Base-by-base conservation (phyloP, 2,797 vertebrate species). In the Thalassophryne amazonica region DNA sequence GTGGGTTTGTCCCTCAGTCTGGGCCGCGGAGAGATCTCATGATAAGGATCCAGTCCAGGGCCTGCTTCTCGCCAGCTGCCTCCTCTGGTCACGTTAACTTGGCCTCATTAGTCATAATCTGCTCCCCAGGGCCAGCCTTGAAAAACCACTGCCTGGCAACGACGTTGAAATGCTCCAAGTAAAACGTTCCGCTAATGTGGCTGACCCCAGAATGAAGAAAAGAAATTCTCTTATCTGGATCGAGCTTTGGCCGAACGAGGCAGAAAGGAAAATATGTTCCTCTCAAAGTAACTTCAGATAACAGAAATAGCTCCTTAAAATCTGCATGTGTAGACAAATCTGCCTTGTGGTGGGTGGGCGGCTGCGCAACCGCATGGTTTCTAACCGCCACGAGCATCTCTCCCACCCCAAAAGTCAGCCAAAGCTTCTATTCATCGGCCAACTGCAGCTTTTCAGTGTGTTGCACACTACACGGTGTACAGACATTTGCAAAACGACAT, bases 101-200 rank as follows among this genome's bases (percentile, higher is more conserved):
- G 60, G 72, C 67, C 79, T 86, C 84, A 89, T 88, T 89, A 89
- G 80, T 81, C 65, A 83, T 83, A 87, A 90, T 89, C 77, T 75
- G 29, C 57, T 90, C 89, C 85, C 85, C 22, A 30, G 86, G 77
- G 87, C 50, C 57, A 10, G 48, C 52, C 75, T 77, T 76, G 43
- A 84, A 85, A 86, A 87, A 84, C 46, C 50, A 71, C 64, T 33
- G 55, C 57, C 49, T 65, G 68, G 72, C 52, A 75, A 84, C 84
- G 60, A 58, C 52, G 38, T 46, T 72, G 58, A 73, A 76, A 56
- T 38, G 60, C 77, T 60, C 42, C 0, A 1, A 66, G 69, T 43
- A 16, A 78, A 86, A 79, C 50, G 51, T 52, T 67, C 60, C 61
- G 70, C 57, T 34, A 38, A 39, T 53, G 56, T 69, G 57, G 56